Percentiles rank a stretch among this genome's conserved stretches.
These are phyloP conservation scores for Parascotia fuliginaria DNA, from an alignment of 2,888 invertebrate genomes.

Conservation along the genomic window DNA sequence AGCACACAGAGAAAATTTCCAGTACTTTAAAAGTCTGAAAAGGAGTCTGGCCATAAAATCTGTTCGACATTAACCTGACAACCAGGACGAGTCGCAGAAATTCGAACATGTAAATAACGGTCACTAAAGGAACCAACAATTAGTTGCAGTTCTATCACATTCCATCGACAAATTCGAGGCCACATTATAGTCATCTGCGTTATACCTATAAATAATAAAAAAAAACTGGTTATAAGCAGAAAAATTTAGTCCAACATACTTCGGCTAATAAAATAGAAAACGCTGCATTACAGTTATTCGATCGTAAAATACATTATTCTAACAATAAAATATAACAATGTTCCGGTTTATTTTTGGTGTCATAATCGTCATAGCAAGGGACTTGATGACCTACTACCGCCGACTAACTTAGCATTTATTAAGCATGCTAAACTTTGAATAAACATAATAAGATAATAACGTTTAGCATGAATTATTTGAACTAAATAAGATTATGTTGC, in stretches of 20 bases:
- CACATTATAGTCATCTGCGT: slow-evolving; percentile 14
- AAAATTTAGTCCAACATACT: slow-evolving; percentile 41
- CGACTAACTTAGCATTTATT: slow-evolving; percentile 16
- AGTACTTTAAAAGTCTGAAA: background rate
- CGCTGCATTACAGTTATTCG: slow-evolving; percentile 50
- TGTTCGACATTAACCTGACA: background rate
- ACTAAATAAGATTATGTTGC: no score
- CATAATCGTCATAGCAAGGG: slow-evolving; percentile 33
- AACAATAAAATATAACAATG: slow-evolving; percentile 27
- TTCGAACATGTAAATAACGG: slow-evolving; percentile 1
- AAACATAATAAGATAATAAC: no score
- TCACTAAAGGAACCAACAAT: slow-evolving; percentile 5
- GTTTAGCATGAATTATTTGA: no score
- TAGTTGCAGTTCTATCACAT: slow-evolving; percentile 28
- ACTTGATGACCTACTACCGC: slow-evolving; percentile 25
- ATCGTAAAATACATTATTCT: slow-evolving; percentile 52
- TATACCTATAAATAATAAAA: slow-evolving; percentile 36
- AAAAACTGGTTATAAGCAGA: slow-evolving; percentile 38
- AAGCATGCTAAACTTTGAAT: slow-evolving; percentile 13
- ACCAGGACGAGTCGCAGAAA: background rate
- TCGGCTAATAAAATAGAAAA: slow-evolving; percentile 49
- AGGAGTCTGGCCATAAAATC: background rate
- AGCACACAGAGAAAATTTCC: no score
- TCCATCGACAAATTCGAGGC: slow-evolving; percentile 24
- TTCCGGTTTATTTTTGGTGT: slow-evolving; percentile 43